Conservation (phyloP, 2,888 invertebrate species). For the Invenusta paracnida region DNA sequence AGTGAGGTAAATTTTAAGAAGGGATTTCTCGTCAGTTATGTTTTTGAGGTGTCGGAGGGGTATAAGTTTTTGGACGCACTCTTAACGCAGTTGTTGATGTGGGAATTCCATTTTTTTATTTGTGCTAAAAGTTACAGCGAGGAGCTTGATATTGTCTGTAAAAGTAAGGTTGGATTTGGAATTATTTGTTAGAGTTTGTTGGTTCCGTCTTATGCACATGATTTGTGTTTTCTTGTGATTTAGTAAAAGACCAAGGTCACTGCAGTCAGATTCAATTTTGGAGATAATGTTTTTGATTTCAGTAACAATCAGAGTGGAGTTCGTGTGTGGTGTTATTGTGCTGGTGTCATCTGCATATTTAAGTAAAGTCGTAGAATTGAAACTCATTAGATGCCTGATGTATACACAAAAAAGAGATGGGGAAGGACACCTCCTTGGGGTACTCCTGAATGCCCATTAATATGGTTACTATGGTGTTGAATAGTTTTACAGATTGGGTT, state of each 20-base stretch:
- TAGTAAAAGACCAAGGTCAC: conserved; percentile 21
- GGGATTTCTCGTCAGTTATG: conserved; percentile 12
- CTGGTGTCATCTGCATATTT: conserved; percentile 15
- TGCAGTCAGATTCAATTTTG: conserved; percentile 14
- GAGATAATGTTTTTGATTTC: conserved; percentile 17
- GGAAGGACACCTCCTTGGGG: conserved; percentile 5
- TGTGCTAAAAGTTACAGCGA: conserved; percentile 2
- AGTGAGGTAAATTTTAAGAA: conserved; percentile 6
- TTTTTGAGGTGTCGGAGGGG: conserved; percentile 3
- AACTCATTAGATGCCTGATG: conserved; percentile 10
- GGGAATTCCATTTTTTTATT: neutral
- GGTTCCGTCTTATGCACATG: conserved; percentile 16
- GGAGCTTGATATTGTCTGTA: conserved; percentile 10
- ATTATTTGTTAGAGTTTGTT: neutral
- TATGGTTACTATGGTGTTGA: conserved; percentile 11
- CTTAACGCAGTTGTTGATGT: conserved; percentile 6
- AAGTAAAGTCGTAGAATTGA: neutral
- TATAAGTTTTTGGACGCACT: conserved; percentile 13
- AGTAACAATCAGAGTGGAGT: conserved; percentile 4
- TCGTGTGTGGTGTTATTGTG: conserved; percentile 2
- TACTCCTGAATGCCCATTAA: neutral
- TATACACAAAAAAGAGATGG: conserved; percentile 22
- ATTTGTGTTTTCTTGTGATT: conserved; percentile 14
- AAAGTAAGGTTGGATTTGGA: neutral
- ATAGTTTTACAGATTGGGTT: neutral